These are phyloP conservation scores for Catocala fraxini DNA, from an alignment of 2,888 invertebrate genomes.

Conservation along the genomic window DNA sequence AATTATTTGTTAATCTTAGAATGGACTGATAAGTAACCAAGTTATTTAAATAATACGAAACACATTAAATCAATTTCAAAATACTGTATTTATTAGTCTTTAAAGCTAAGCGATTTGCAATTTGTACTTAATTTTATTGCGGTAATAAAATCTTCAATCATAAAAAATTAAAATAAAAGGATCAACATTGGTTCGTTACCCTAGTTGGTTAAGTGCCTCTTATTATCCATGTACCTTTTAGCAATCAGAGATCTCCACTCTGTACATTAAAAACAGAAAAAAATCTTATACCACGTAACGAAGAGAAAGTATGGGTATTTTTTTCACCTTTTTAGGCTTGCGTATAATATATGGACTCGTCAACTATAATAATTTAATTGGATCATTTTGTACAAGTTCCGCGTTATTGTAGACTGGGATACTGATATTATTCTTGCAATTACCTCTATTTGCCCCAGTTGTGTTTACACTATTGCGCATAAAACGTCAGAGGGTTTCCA, in stretches of 20 bases:
- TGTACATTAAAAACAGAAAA: conserved; percentile 12
- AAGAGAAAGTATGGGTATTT: conserved; percentile 31
- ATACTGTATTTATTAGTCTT: too few species aligned
- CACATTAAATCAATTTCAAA: too few species aligned
- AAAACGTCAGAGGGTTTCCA: too few species aligned
- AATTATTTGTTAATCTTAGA: too few species aligned
- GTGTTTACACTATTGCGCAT: too few species aligned
- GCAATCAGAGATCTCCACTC: not conserved
- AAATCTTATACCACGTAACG: conserved; percentile 16
- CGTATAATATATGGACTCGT: conserved; percentile 21
- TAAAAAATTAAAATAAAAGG: not conserved
- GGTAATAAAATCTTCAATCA: not conserved
- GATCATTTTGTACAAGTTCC: conserved; percentile 4
- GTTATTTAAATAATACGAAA: too few species aligned
- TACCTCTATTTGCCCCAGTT: not conserved
- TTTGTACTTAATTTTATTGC: too few species aligned
- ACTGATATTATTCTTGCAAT: not conserved
- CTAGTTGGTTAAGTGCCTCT: not conserved
- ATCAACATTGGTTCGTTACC: not conserved
- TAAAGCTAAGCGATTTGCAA: too few species aligned
- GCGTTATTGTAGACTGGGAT: not conserved
- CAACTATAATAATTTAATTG: conserved; percentile 36
- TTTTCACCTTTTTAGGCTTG: conserved; percentile 32
- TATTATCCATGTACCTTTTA: not conserved
- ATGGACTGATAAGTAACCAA: too few species aligned